Conservation (phyloP, 2,797 vertebrate genomes). For the Ibycter americanus region DNA sequence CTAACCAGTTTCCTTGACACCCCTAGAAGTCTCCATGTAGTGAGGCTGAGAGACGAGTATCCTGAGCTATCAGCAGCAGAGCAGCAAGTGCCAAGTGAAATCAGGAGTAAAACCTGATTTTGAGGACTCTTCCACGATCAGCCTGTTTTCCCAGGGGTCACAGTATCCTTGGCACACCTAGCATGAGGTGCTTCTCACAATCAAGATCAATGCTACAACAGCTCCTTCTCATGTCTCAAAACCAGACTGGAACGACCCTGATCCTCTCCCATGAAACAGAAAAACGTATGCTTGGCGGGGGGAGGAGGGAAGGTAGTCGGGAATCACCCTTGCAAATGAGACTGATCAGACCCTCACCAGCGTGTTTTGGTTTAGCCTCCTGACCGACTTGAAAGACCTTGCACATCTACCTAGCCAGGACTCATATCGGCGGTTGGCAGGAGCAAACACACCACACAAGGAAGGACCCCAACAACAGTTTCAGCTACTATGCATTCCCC, state of each 20-base stretch:
- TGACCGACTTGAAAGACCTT: background rate
- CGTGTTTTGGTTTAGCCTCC: background rate
- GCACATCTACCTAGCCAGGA: background rate
- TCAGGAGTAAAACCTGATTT: background rate
- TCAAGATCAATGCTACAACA: background rate
- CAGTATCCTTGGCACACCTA: background rate
- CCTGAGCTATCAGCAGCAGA: background rate
- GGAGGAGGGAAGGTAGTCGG: no score
- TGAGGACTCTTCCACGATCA: background rate
- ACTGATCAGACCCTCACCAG: background rate
- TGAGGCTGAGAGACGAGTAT: background rate
- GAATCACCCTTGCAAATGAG: background rate
- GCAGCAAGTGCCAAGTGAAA: background rate
- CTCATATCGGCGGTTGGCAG: accelerated
- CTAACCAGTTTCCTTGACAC: background rate
- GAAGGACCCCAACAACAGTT: accelerated
- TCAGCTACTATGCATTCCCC: background rate
- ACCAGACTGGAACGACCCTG: background rate
- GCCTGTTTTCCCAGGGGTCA: background rate
- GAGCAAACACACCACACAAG: background rate
- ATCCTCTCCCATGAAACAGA: background rate
- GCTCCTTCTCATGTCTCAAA: background rate
- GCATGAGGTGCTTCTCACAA: background rate
- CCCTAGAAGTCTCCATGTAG: background rate
- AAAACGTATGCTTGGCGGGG: background rate